Percentiles rank a stretch among this genome's conserved stretches.
phyloP scores from a whole-genome alignment of 2,888 invertebrate species.

The Cerastis leucographa region DNA sequence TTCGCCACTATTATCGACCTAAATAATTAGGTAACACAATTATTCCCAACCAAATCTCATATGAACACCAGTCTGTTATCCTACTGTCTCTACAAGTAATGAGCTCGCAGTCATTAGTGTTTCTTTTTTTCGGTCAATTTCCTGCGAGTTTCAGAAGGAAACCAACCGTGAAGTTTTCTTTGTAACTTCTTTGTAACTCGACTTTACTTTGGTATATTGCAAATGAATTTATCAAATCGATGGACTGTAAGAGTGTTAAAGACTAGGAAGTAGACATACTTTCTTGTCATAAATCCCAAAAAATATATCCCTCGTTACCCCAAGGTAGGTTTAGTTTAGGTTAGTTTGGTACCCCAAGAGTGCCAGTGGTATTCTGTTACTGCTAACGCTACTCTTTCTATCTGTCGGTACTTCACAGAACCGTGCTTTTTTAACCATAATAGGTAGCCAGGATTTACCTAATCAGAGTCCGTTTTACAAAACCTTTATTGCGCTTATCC shows the following conservation, averaged over 20 bases:
- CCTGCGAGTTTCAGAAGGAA: slow-evolving; percentile 16
- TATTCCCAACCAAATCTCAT: not conserved
- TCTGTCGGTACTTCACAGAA: not conserved
- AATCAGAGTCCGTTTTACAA: not conserved
- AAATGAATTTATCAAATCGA: slow-evolving; percentile 18
- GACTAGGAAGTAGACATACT: not conserved
- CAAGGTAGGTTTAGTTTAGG: no score
- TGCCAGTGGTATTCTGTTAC: not conserved
- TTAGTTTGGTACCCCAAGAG: not conserved
- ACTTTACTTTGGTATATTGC: not conserved
- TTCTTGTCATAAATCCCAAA: no score
- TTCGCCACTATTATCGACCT: not conserved
- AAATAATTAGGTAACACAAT: not conserved
- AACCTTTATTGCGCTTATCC: not conserved
- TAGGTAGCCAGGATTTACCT: not conserved
- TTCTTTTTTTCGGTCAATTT: slow-evolving; percentile 18
- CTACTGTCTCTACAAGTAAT: not conserved
- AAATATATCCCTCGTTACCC: no score
- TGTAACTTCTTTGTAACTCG: slow-evolving; percentile 9
- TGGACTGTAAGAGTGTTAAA: slow-evolving; percentile 5
- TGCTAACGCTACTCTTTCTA: not conserved
- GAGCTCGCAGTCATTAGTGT: slow-evolving; percentile 29
- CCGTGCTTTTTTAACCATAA: not conserved
- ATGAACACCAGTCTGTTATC: not conserved
- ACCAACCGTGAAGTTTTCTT: slow-evolving; percentile 10